Percentiles rank a stretch among this genome's conserved stretches.
Evolutionary conservation across 2,888 invertebrate genomes (phyloP).

Genomic region (Ferdinandea cuprea): DNA sequence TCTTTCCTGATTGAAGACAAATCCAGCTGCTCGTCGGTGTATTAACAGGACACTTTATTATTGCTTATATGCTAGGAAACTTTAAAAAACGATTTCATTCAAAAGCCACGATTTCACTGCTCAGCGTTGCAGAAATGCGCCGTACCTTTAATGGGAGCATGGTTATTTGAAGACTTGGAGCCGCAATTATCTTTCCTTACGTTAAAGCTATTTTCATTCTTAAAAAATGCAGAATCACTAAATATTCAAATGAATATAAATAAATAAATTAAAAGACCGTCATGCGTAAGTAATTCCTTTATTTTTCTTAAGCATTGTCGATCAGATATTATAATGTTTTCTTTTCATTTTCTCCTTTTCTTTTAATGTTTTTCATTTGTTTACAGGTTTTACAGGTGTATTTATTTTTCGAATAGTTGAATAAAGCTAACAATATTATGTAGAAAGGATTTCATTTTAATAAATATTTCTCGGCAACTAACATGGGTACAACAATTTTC

Average conservation of each 20-base stretch:
- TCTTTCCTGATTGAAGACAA: too few relatives aligned
- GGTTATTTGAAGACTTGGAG: too few relatives aligned
- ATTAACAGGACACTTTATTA: too few relatives aligned
- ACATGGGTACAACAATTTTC: conserved; percentile 67
- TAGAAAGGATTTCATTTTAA: conserved; percentile 62
- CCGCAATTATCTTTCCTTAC: too few relatives aligned
- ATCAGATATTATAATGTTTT: conserved; percentile 64
- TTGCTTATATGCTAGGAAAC: too few relatives aligned
- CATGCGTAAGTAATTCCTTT: conserved; percentile 72
- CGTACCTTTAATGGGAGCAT: too few relatives aligned
- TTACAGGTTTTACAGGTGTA: conserved; percentile 48
- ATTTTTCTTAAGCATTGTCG: conserved; percentile 71
- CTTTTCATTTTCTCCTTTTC: conserved; percentile 19
- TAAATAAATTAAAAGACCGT: neutral
- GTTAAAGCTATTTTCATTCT: too few relatives aligned
- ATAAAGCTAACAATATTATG: conserved; percentile 70
- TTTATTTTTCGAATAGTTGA: conserved; percentile 62
- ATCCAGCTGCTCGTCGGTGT: too few relatives aligned
- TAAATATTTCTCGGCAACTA: conserved; percentile 58
- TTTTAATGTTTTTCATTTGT: conserved; percentile 39
- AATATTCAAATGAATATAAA: neutral
- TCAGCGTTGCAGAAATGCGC: too few relatives aligned
- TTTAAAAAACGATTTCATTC: too few relatives aligned
- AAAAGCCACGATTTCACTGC: too few relatives aligned
- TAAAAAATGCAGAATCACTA: too few relatives aligned